These are phyloP conservation scores for Palythoa grandis DNA, from an alignment of 92 coral and sea anemone species.

Conservation along the genomic window DNA sequence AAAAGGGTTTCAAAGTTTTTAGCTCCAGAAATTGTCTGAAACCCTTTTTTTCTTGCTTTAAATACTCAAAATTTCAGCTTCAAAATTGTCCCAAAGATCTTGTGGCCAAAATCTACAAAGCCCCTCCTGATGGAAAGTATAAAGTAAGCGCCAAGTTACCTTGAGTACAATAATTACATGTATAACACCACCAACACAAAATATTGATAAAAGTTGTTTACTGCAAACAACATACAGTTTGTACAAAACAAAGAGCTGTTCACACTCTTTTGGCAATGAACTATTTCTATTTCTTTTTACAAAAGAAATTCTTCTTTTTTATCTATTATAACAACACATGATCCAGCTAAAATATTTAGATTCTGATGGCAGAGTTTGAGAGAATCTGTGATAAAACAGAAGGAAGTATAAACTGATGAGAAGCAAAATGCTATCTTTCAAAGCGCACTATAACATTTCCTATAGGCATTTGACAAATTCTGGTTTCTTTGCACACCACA, in stretches of 20 bases:
- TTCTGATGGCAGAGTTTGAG: background rate
- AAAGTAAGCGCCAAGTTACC: background rate
- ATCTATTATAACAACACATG: background rate
- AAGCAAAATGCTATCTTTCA: background rate
- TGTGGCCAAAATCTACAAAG: too few species aligned
- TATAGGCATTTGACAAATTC: too few species aligned
- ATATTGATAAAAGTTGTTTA: constrained; percentile 27
- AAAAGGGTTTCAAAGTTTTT: too few species aligned
- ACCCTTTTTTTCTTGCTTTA: too few species aligned
- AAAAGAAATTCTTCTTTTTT: background rate
- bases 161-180: background rate
- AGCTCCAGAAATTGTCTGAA: too few species aligned
- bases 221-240: constrained; percentile 24
- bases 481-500: too few species aligned
- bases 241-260: constrained; percentile 38
- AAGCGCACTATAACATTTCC: too few species aligned
- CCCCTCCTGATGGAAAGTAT: too few species aligned
- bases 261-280: background rate
- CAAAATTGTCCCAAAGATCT: too few species aligned
- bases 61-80: too few species aligned
- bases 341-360: background rate
- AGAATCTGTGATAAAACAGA: background rate
- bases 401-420: background rate
- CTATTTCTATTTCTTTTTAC: background rate
- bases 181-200: background rate